Evolutionary conservation across 2,797 vertebrate species (phyloP).

Genomic region (Peromyscus nudipes): DNA sequence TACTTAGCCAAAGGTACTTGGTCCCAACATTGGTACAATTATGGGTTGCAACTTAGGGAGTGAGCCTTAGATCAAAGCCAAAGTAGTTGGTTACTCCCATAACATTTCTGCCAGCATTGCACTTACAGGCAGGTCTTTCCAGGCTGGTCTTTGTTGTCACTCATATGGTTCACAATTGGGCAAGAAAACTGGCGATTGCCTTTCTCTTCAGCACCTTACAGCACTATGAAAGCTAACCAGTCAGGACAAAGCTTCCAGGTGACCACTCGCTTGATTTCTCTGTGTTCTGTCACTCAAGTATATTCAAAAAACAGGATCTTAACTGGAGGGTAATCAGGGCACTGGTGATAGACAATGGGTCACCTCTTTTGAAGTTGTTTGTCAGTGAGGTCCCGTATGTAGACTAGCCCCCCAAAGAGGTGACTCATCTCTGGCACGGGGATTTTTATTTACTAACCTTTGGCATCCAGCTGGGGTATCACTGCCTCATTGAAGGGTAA

Average conservation of each 20-base stretch:
- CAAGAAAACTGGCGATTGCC: not conserved
- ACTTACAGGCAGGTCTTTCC: too few species aligned
- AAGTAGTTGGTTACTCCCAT: too few species aligned
- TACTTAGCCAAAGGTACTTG: not conserved
- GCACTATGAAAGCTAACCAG: too few species aligned
- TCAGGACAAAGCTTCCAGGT: not conserved
- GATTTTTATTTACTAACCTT: not conserved
- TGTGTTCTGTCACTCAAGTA: not conserved
- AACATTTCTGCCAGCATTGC: not conserved
- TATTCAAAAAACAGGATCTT: too few species aligned
- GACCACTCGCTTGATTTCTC: too few species aligned
- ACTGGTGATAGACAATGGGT: not conserved
- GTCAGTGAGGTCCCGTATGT: too few species aligned
- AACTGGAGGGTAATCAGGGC: not conserved
- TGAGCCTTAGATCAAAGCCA: not conserved
- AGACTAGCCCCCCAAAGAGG: not conserved
- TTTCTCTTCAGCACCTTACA: too few species aligned
- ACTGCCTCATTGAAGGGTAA: not conserved
- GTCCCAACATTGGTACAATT: not conserved
- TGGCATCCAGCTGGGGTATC: too few species aligned
- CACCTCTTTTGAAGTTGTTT: too few species aligned
- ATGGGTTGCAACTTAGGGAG: not conserved
- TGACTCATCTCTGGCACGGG: too few species aligned
- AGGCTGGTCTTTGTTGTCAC: too few species aligned
- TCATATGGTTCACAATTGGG: not conserved